A percentile compares a stretch with the other conserved stretches of the same genome.
phyloP scores from a whole-genome alignment of 2,797 vertebrate species.

The Sorex maritimensis region DNA sequence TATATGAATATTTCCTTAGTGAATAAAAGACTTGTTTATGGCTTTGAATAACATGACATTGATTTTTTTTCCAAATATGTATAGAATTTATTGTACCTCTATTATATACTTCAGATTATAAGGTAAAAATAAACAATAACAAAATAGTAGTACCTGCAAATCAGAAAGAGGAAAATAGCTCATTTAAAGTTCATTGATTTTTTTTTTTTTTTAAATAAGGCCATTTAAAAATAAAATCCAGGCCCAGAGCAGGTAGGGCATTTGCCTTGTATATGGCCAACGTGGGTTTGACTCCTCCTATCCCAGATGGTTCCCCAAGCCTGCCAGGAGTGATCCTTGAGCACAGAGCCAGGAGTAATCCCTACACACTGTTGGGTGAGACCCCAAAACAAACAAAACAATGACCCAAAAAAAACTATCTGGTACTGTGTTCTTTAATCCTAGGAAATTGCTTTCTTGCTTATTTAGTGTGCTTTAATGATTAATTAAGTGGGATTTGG shows the following conservation, averaged over 20 bases:
- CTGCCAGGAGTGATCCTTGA: too few species aligned
- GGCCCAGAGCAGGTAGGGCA: too few species aligned
- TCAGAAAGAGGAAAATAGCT: neutral
- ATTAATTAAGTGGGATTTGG: slow-evolving; percentile 49
- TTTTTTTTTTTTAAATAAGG: neutral
- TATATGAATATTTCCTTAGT: slow-evolving; percentile 36
- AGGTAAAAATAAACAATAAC: slow-evolving; percentile 57
- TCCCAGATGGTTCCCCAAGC: too few species aligned
- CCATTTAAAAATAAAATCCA: neutral
- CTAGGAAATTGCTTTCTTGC: slow-evolving; percentile 23
- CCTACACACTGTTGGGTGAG: too few species aligned
- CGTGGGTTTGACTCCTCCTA: too few species aligned
- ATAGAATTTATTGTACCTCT: slow-evolving; percentile 7
- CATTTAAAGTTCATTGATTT: slow-evolving; percentile 59
- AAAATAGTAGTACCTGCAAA: slow-evolving; percentile 27
- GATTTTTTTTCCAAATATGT: slow-evolving; percentile 13
- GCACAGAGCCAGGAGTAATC: too few species aligned
- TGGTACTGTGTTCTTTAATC: slow-evolving; percentile 49
- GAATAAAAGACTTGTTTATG: slow-evolving; percentile 55
- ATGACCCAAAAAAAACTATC: too few species aligned
- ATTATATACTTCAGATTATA: slow-evolving; percentile 51
- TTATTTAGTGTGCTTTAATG: slow-evolving; percentile 24
- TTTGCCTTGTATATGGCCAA: too few species aligned
- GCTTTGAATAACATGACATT: slow-evolving; percentile 51
- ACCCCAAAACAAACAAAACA: too few species aligned